Conservation (phyloP, 1,140 invertebrate genomes). For the Phenacoccus solenopsis region DNA sequence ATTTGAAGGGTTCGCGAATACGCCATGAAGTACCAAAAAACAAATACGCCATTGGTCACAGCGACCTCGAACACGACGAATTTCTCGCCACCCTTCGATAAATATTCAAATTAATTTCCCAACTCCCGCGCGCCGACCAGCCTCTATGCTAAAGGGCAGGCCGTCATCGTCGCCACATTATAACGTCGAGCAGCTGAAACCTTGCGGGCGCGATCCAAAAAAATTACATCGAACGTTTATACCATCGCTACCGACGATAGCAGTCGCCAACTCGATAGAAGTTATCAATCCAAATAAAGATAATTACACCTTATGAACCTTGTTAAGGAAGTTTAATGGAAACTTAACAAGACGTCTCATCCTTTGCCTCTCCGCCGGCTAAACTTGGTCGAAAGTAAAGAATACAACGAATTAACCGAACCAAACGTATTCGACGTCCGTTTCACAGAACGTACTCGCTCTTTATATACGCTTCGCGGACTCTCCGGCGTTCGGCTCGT, state of each 20-base stretch:
- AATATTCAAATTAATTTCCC: background rate
- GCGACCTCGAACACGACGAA: background rate
- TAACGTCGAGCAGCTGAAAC: slow-evolving; percentile 6
- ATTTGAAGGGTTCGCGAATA: no score
- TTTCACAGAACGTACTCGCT: no score
- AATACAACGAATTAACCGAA: background rate
- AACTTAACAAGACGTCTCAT: background rate
- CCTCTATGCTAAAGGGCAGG: background rate
- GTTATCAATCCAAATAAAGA: slow-evolving; percentile 14
- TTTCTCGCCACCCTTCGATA: background rate
- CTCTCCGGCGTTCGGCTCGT: no score
- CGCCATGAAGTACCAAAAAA: background rate
- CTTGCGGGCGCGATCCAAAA: slow-evolving; percentile 8
- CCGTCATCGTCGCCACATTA: background rate
- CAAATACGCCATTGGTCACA: background rate
- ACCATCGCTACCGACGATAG: background rate
- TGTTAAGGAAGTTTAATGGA: slow-evolving; percentile 15
- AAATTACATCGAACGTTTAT: background rate
- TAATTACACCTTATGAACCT: background rate
- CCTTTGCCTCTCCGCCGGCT: background rate
- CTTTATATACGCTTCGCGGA: no score
- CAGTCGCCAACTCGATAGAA: background rate
- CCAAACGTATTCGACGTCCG: background rate
- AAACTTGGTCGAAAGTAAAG: background rate
- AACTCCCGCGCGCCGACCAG: background rate